Evolutionary conservation across 2,888 invertebrate genomes (phyloP).

Genomic region (Hetaerina titia): DNA sequence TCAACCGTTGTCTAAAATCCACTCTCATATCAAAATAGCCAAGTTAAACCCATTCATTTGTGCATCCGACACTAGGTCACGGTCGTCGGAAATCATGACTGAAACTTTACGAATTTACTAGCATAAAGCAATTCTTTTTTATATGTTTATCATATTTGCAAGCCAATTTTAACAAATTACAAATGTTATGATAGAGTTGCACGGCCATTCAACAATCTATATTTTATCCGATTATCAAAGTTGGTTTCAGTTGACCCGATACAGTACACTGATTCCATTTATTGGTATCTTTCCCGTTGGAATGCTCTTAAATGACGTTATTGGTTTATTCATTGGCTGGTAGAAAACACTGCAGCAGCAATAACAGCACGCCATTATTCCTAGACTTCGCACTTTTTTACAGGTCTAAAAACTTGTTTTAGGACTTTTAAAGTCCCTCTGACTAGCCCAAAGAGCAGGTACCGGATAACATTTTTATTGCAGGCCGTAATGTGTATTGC

Average conservation of each 20-base stretch:
- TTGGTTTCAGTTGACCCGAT: not conserved
- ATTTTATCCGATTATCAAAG: not conserved
- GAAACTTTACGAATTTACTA: not conserved
- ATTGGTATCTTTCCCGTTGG: not conserved
- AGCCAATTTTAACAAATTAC: not conserved
- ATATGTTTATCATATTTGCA: not conserved
- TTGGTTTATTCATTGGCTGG: not conserved
- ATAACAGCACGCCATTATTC: not conserved
- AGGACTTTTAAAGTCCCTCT: no score
- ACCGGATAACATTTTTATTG: no score
- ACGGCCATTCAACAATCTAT: not conserved
- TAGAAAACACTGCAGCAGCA: not conserved
- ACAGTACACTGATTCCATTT: not conserved
- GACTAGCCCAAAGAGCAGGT: no score
- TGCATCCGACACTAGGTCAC: not conserved
- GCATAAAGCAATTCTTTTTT: not conserved
- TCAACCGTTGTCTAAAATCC: no score
- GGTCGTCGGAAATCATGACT: not conserved
- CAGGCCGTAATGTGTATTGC: no score
- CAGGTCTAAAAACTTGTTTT: no score
- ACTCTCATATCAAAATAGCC: no score
- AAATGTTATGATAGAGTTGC: not conserved
- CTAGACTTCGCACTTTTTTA: not conserved
- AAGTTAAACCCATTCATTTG: not conserved
- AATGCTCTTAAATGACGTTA: not conserved